Conservation (phyloP, 2,888 invertebrate genomes). For the Melinaea marsaeus region DNA sequence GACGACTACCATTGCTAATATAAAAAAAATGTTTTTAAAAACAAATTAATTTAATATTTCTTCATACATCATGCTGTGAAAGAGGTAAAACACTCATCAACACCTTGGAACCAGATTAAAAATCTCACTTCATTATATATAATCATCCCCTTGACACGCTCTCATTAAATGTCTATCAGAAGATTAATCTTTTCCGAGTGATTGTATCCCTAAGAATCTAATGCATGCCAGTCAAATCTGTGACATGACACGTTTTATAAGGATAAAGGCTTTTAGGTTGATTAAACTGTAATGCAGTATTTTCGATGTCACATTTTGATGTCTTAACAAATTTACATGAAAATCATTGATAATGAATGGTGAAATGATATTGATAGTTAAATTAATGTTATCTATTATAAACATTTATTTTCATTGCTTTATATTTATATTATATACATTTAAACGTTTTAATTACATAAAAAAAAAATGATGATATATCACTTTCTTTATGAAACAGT, state of each 20-base stretch:
- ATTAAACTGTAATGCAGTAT: constrained; percentile 4
- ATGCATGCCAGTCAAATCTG: constrained; percentile 30
- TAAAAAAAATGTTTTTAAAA: no score
- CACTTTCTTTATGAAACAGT: no score
- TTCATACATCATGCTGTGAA: no score
- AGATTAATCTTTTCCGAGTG: constrained; percentile 22
- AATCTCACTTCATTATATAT: not conserved
- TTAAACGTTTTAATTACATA: no score
- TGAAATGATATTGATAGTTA: no score
- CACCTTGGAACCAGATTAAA: not conserved
- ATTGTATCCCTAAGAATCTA: constrained; percentile 18
- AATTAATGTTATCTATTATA: no score
- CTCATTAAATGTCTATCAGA: constrained; percentile 13
- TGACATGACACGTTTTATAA: constrained; percentile 28
- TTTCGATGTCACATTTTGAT: not conserved
- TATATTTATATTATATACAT: no score
- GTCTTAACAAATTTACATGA: not conserved
- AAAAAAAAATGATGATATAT: no score
- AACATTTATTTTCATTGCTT: no score
- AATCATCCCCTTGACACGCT: constrained; percentile 1
- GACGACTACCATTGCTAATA: no score
- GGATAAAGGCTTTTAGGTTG: constrained; percentile 10
- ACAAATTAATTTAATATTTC: no score
- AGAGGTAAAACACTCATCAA: not conserved
- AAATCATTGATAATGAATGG: not conserved